phyloP scores from a whole-genome alignment of 2,797 vertebrate species.

The Selene dorsalis region DNA sequence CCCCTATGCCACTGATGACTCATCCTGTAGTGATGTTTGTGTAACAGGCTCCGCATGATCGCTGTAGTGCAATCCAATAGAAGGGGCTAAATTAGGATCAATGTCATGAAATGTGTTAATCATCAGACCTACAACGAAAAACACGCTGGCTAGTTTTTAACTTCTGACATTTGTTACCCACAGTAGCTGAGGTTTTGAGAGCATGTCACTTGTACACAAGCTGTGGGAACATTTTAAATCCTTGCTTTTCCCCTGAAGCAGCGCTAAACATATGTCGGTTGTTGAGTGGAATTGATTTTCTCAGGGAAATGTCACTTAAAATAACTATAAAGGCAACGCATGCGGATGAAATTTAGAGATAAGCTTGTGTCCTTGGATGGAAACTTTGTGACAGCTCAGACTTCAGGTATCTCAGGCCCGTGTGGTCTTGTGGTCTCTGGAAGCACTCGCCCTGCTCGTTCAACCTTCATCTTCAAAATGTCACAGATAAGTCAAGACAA shows the following conservation, averaged over 20 bases:
- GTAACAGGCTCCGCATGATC: neutral
- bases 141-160: neutral
- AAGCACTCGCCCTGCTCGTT: slow-evolving; percentile 7
- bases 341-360: slow-evolving; percentile 30
- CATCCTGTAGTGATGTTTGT: slow-evolving; percentile 1
- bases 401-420: slow-evolving; percentile 14
- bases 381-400: slow-evolving; percentile 37
- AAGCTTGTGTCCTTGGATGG: neutral
- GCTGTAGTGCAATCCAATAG: neutral
- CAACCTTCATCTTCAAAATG: slow-evolving; percentile 1
- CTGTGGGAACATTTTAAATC: slow-evolving; percentile 13
- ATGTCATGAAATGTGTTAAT: neutral
- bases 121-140: neutral
- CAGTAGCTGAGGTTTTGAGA: neutral
- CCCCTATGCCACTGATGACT: neutral
- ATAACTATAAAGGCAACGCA: slow-evolving; percentile 24
- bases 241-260: slow-evolving; percentile 4
- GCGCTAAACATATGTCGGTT: slow-evolving; percentile 30
- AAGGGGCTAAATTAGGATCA: neutral
- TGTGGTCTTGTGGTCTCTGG: slow-evolving; percentile 14
- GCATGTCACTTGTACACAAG: slow-evolving; percentile 16
- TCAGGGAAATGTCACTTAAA: slow-evolving; percentile 32
- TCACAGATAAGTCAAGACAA: slow-evolving; percentile 16
- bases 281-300: slow-evolving; percentile 43
- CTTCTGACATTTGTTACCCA: neutral